A percentile compares a stretch with the other conserved stretches of the same genome.
Conservation (phyloP, 2,113 vertebrate genomes). For the Tor tambroides region DNA sequence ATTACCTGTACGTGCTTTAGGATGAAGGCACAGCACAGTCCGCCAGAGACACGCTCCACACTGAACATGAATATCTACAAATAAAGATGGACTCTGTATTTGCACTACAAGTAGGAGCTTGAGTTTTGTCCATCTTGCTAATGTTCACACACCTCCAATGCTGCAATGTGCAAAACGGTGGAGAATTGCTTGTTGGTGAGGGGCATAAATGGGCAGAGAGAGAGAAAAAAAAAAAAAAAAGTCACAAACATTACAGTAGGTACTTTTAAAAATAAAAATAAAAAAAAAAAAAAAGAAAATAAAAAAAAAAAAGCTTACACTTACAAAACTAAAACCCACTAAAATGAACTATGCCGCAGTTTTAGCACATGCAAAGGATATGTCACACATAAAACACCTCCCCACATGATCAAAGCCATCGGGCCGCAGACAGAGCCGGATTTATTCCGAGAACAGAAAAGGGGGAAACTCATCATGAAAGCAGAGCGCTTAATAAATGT, state of each 20-base stretch:
- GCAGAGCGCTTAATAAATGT: constrained; percentile 83
- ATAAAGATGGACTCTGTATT: constrained; percentile 85
- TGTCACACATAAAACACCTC: constrained; percentile 48
- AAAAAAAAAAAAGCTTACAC: constrained; percentile 79
- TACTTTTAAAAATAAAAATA: constrained; percentile 67
- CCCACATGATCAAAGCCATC: constrained; percentile 72
- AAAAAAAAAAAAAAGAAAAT: constrained; percentile 72
- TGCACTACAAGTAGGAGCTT: constrained; percentile 85
- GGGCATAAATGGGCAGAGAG: constrained; percentile 77
- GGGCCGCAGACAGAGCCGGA: too few relatives aligned
- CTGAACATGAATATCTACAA: constrained; percentile 86
- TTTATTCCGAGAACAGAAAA: constrained; percentile 76
- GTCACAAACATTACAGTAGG: constrained; percentile 5
- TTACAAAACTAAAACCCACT: constrained; percentile 88
- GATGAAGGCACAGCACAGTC: constrained; percentile 87
- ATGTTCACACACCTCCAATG: constrained; percentile 75
- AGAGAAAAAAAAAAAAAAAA: constrained; percentile 79
- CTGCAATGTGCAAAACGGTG: constrained; percentile 94
- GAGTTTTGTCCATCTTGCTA: constrained; percentile 73
- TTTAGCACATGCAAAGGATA: constrained; percentile 95
- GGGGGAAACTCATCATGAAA: constrained; percentile 73
- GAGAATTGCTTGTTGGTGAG: constrained; percentile 83
- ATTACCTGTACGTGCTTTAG: constrained; percentile 86
- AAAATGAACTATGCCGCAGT: constrained; percentile 94
- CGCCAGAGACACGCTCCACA: constrained; percentile 77